Conservation (phyloP, 2,888 invertebrate species). For the Parasteatoda lunata region DNA sequence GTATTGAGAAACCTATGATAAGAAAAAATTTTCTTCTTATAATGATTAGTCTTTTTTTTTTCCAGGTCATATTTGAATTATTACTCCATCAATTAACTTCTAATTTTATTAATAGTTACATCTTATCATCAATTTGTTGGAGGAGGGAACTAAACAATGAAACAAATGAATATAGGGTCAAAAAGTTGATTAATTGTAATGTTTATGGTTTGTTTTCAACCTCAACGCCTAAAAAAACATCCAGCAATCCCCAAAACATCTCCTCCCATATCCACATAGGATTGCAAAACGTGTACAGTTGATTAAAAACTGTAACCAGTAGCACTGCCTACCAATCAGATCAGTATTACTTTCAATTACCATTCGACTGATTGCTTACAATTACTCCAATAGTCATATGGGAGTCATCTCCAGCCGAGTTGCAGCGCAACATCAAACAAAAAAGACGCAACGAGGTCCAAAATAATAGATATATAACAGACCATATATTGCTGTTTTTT, state of each 20-base stretch:
- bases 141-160: too few relatives aligned
- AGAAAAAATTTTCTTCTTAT: too few relatives aligned
- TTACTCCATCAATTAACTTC: too few relatives aligned
- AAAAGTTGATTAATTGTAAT: background rate
- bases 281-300: background rate
- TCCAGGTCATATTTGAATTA: too few relatives aligned
- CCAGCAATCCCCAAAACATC: background rate
- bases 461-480: background rate
- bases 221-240: background rate
- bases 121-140: too few relatives aligned
- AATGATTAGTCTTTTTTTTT: too few relatives aligned
- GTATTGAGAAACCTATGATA: too few relatives aligned
- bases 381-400: slow-evolving; percentile 54
- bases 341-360: slow-evolving; percentile 45
- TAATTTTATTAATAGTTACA: too few relatives aligned
- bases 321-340: slow-evolving; percentile 17
- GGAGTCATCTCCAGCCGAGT: slow-evolving; percentile 10
- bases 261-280: background rate
- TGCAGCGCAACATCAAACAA: background rate
- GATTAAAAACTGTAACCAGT: slow-evolving; percentile 9
- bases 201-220: background rate
- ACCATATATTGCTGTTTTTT: background rate
- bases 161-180: background rate
- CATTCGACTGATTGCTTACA: slow-evolving; percentile 24
- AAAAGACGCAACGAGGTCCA: background rate